A percentile compares a stretch with the other conserved stretches of the same genome.
Conservation (phyloP, 1,140 invertebrate species). For the Drosophila erecta region DNA sequence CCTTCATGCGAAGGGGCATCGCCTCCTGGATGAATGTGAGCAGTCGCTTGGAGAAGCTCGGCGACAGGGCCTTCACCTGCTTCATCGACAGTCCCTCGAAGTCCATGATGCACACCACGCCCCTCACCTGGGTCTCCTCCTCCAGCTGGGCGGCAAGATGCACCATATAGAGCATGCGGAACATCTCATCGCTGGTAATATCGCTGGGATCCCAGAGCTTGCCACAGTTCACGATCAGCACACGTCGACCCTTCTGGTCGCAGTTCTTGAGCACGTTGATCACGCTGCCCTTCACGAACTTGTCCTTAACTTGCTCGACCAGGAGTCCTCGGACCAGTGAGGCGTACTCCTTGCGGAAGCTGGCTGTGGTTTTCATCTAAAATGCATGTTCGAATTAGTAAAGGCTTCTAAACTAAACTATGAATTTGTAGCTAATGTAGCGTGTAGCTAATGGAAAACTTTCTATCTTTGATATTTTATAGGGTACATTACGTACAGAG, state of each 20-base stretch:
- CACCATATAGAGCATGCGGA: constrained; percentile 91
- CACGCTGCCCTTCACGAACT: constrained; percentile 89
- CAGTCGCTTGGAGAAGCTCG: constrained; percentile 90
- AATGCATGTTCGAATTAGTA: background rate
- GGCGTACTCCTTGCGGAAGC: constrained; percentile 90
- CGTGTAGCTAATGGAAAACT: too few species aligned
- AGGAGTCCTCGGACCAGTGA: constrained; percentile 87
- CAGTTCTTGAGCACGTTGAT: constrained; percentile 90
- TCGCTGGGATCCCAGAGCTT: constrained; percentile 90
- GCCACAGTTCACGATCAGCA: constrained; percentile 79
- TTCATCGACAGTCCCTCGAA: constrained; percentile 90
- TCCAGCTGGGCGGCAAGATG: constrained; percentile 90
- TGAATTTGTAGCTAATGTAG: too few species aligned
- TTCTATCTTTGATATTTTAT: too few species aligned
- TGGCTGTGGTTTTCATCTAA: constrained; percentile 90
- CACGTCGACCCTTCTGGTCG: constrained; percentile 86
- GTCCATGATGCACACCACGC: constrained; percentile 92
- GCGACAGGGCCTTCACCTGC: constrained; percentile 90
- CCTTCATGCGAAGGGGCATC: constrained; percentile 94
- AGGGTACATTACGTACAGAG: too few species aligned
- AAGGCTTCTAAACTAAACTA: too few species aligned
- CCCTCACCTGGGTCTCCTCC: constrained; percentile 89
- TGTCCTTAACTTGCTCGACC: constrained; percentile 88
- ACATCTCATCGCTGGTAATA: constrained; percentile 89
- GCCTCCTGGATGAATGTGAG: constrained; percentile 94